Conservation (phyloP, 2,888 invertebrate species). For the Carterocephalus palaemon region DNA sequence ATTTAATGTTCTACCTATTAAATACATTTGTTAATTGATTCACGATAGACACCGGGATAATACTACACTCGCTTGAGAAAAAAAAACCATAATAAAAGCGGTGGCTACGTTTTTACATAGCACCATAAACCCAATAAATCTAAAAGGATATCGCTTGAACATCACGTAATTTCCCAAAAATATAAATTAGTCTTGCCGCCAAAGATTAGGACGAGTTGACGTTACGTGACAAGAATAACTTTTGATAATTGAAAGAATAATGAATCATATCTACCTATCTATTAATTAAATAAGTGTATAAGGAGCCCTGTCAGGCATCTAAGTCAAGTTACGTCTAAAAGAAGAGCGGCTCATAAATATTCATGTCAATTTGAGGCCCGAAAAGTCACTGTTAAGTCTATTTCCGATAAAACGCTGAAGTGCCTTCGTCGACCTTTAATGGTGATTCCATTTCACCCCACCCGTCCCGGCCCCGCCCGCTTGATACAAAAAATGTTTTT, state of each 20-base stretch:
- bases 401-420: conserved; percentile 66
- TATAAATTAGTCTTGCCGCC: neutral
- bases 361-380: conserved; percentile 67
- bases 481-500: conserved; percentile 39
- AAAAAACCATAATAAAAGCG: too few relatives aligned
- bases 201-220: conserved; percentile 1
- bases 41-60: too few relatives aligned
- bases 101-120: too few relatives aligned
- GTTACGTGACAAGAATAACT: conserved; percentile 18
- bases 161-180: neutral
- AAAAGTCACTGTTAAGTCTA: conserved; percentile 71
- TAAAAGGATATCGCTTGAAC: too few relatives aligned
- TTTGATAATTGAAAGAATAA: conserved; percentile 4
- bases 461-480: conserved; percentile 24
- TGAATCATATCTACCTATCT: conserved; percentile 18
- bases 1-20: too few relatives aligned
- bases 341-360: conserved; percentile 70
- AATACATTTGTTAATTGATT: too few relatives aligned
- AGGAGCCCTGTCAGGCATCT: conserved; percentile 19
- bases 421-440: conserved; percentile 51
- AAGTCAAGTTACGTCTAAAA: conserved; percentile 52
- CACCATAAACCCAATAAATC: too few relatives aligned
- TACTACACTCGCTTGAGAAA: too few relatives aligned
- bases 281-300: conserved; percentile 21
- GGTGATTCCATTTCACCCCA: conserved; percentile 50